A percentile compares a stretch with the other conserved stretches of the same genome.
Conservation (phyloP, 1,140 invertebrate species). For the Zaprionus capensis region DNA sequence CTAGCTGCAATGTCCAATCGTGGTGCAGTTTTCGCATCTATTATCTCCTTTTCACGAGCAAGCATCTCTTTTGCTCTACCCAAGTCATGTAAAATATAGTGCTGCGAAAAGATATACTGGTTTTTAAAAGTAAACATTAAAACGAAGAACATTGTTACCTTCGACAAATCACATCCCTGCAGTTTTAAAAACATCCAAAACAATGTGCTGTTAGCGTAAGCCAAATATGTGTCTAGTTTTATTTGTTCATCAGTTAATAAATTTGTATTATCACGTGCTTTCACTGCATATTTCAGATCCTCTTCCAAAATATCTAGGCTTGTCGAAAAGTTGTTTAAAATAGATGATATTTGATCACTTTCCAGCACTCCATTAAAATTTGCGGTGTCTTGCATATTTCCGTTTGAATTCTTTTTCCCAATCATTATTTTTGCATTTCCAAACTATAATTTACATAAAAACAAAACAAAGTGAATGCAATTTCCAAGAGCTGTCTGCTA, state of each 20-base stretch:
- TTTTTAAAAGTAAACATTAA: neutral
- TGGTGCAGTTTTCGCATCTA: constrained; percentile 34
- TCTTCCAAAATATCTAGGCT: constrained; percentile 43
- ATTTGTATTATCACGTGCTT: neutral
- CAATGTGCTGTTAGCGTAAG: constrained; percentile 56
- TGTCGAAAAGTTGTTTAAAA: constrained; percentile 37
- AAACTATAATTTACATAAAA: neutral
- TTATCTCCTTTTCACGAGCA: constrained; percentile 58
- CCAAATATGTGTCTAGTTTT: constrained; percentile 58
- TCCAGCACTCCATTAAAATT: neutral
- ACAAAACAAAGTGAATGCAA: neutral
- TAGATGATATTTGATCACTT: constrained; percentile 25
- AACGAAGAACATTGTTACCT: constrained; percentile 27
- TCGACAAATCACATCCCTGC: constrained; percentile 48
- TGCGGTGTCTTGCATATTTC: neutral
- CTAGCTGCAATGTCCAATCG: constrained; percentile 51
- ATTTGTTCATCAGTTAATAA: constrained; percentile 49
- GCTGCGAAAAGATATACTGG: constrained; percentile 12
- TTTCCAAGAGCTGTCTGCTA: no score
- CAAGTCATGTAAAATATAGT: constrained; percentile 55
- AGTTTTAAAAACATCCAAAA: constrained; percentile 61
- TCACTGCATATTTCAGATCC: constrained; percentile 36
- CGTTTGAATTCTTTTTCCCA: neutral
- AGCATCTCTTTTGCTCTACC: constrained; percentile 53
- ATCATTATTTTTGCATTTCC: neutral